Evolutionary conservation across 1,140 invertebrate species (phyloP), one percentile per base, ranked within the genome.

Genomic region (Tribolium madens): DNA sequence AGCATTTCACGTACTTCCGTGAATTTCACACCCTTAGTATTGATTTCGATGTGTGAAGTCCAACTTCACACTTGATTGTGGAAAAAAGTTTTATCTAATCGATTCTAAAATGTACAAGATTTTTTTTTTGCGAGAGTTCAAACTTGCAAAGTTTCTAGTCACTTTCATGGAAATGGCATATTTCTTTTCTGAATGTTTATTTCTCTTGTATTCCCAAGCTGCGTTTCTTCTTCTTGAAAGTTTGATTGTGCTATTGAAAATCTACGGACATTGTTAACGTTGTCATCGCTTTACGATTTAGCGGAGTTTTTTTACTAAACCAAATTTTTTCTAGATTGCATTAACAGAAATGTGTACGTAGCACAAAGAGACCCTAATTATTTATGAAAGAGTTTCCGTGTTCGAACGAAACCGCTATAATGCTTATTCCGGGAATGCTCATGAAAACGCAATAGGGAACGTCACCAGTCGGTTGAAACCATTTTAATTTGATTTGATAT

Each of bases 321-420:
- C 21, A 26, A 26, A 26, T 26, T 26, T 26, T 26, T 26, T n/a
- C n/a, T n/a, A n/a, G n/a, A n/a, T n/a, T n/a, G n/a, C n/a, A n/a
- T n/a, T n/a, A n/a, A n/a, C n/a, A n/a, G 17, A 73, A 73, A 26
- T 53, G 15, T 18, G 13, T 74, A 57, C 52, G 42, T n/a, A n/a
- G n/a, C 26, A 31, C 26, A 74, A 75, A 60, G 13, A 75, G 18
- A 60, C 50, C 47, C 48, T 75, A 75, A 75, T 75, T 75, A 75
- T 68, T 75, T 52, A 74, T 74, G 73, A 75, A 75, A 68, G 50
- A 64, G 52, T 75, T 75, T 75, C 26, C 73, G 73, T 75, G 73
- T 75, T 75, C 36, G 46, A 60, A 36, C 18, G 53, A 60, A 74
- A 60, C 14, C 53, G 73, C 42, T 31, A 74, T 71, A 46, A 12